Conservation (phyloP, 2,888 invertebrate species). For the Epiblema foenella region DNA sequence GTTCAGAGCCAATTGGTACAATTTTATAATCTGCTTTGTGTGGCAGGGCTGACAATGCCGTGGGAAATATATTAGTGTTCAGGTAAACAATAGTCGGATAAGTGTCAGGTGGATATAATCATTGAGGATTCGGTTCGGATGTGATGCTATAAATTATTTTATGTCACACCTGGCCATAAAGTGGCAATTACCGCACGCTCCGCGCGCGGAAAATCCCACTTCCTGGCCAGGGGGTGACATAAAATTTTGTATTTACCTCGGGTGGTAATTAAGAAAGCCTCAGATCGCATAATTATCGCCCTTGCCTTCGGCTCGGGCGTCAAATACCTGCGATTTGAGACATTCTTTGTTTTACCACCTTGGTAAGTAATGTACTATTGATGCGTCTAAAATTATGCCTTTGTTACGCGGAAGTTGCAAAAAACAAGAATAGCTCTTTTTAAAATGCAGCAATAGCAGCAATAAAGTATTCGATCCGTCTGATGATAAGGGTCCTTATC, state of each 20-base stretch:
- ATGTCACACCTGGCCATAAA: too few relatives aligned
- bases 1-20: conserved; percentile 77
- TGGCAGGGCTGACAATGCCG: conserved; percentile 60
- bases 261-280: too few relatives aligned
- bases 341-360: too few relatives aligned
- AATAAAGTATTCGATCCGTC: neutral
- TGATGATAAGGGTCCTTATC: neutral
- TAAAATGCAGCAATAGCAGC: neutral
- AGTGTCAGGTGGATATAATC: neutral
- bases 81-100: conserved; percentile 54
- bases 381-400: neutral
- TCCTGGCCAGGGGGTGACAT: too few relatives aligned
- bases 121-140: neutral
- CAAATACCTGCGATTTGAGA: too few relatives aligned
- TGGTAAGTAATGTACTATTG: too few relatives aligned
- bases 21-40: conserved; percentile 77
- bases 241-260: too few relatives aligned
- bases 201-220: too few relatives aligned
- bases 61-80: conserved; percentile 56
- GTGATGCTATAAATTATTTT: neutral
- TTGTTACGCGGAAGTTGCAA: neutral
- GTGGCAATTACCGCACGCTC: too few relatives aligned
- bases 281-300: too few relatives aligned
- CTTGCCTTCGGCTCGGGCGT: too few relatives aligned
- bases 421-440: neutral